Percentiles rank a stretch among this genome's conserved stretches.
These are phyloP conservation scores for Aspidapion aeneum DNA, from an alignment of 2,888 invertebrate genomes.

Conservation along the genomic window DNA sequence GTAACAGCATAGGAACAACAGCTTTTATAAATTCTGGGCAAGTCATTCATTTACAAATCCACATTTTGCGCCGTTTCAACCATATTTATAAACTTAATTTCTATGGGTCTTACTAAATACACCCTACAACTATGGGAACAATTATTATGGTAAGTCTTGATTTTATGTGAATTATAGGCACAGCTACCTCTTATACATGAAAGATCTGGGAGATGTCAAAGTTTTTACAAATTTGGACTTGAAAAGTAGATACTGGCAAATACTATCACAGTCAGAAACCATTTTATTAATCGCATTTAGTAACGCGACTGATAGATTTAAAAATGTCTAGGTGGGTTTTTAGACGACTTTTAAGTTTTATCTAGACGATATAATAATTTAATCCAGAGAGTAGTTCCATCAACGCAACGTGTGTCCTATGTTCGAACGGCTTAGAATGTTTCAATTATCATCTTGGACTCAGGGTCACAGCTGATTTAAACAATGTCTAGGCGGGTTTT, in stretches of 20 bases:
- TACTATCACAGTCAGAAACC: not conserved
- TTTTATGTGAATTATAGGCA: not conserved
- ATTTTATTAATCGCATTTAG: not conserved
- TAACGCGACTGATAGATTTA: not conserved
- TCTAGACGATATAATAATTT: not conserved
- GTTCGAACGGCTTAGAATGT: not conserved
- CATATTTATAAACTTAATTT: not conserved
- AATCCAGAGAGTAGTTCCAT: not conserved
- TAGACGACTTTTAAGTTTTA: too few relatives aligned
- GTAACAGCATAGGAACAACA: not conserved
- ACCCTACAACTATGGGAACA: not conserved
- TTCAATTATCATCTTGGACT: not conserved
- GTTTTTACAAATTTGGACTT: not conserved
- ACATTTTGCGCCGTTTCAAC: not conserved
- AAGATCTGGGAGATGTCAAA: not conserved
- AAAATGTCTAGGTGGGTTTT: not conserved
- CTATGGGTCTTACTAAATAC: not conserved
- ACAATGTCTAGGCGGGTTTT: too few relatives aligned
- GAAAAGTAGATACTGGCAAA: not conserved
- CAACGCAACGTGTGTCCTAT: too few relatives aligned
- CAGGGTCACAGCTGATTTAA: too few relatives aligned
- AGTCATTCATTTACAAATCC: not conserved
- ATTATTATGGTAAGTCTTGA: not conserved
- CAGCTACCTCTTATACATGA: not conserved
- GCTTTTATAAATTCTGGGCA: not conserved